Base-by-base conservation (phyloP, 2,797 vertebrate genomes). In the Molossus alvarezi region DNA sequence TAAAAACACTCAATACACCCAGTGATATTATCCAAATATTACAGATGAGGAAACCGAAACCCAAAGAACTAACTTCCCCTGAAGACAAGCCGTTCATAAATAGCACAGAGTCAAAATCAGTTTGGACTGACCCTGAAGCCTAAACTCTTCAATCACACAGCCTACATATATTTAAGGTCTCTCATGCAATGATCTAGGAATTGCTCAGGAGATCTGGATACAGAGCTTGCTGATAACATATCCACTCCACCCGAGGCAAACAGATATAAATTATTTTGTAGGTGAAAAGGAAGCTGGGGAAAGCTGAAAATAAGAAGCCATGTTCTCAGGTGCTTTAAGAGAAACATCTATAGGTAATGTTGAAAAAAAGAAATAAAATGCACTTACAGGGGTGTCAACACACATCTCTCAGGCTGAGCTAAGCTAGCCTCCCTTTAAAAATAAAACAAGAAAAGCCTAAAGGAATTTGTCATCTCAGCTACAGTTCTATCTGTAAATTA, bases 221-320 rank as follows among this genome's bases (percentile, higher is more conserved):
- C 45, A 82, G 9, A 88, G 25, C 58, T 86, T 92, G n/a, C 41
- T 91, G 65, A 67, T 83, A 95, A 41, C 58, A 88, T 57, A 94
- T 3, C 48, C 79, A 82, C n/a, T 85, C 41, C 67, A 55, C 69
- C 57, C 64, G 95, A 94, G 51, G 64, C 48, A 96, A 96, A 91
- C 45, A 95, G 79, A 89, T 95, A 93, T 95, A 45, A 97, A 88
- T 95, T 81, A 95, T 82, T 67, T 85, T 77, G 5, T 53, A 95
- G 64, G 64, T 89, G 13, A 95, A 94, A 96, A 94, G 18, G 15
- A 93, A 94, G 48, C 17, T 80, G 29, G 33, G 65, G 27, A 21
- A 88, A 21, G 72, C 33, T 93, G 57, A 92, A 96, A 97, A 95
- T n/a, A 79, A 92, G 73, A 5, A 92, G 41, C 21, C 6, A 83